phyloP scores from a whole-genome alignment of 2,113 vertebrate species.

The Rhegmatorhina hoffmannsi region DNA sequence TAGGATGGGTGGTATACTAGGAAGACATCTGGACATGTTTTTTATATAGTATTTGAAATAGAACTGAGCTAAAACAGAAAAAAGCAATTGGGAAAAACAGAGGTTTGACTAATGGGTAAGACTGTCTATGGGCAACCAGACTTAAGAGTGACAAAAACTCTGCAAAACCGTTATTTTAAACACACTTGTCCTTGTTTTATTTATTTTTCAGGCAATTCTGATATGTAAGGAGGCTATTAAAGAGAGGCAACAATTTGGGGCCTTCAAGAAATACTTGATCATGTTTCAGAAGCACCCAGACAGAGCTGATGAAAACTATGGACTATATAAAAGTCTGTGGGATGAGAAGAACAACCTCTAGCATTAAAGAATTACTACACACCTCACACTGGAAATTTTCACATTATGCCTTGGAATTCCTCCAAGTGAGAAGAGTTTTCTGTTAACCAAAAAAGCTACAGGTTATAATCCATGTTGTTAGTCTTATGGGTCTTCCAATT shows the following conservation, averaged over 20 bases:
- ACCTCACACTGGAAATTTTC: background rate
- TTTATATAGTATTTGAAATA: background rate
- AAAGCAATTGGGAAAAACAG: background rate
- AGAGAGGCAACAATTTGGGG: fast-evolving
- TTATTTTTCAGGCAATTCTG: background rate
- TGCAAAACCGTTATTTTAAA: background rate
- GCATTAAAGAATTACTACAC: background rate
- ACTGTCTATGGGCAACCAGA: background rate
- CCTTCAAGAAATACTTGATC: background rate
- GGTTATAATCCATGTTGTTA: background rate
- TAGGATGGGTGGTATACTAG: background rate
- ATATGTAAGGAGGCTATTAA: background rate
- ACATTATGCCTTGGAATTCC: background rate
- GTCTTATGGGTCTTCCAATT: background rate
- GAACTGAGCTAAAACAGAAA: background rate
- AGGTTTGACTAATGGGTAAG: background rate
- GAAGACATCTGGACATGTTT: background rate
- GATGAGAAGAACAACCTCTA: background rate
- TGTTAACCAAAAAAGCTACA: background rate
- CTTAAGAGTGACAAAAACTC: background rate
- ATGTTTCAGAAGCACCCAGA: background rate
- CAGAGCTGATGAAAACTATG: background rate
- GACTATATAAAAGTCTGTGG: background rate
- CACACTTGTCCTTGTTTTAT: background rate
- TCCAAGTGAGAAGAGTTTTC: background rate